These are phyloP conservation scores for Centropyge bicolor DNA, from an alignment of 2,797 vertebrate genomes.

Conservation along the genomic window DNA sequence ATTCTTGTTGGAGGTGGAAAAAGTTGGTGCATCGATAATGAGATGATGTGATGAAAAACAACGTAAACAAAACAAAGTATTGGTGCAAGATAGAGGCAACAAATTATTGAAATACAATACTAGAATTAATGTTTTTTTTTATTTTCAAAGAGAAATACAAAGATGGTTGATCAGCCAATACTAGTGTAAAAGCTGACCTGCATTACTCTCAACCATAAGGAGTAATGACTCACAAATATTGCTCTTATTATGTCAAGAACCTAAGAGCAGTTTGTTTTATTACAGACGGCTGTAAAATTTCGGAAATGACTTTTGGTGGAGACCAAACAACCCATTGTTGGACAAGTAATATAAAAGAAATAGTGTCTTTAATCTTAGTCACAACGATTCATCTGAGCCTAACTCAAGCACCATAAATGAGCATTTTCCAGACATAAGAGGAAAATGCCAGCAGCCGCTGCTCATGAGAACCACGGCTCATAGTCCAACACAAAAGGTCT, in stretches of 20 bases:
- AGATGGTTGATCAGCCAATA: not conserved
- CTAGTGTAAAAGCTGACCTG: not conserved
- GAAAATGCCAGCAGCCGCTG: conserved; percentile 20
- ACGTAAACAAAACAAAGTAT: not conserved
- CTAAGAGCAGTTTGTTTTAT: not conserved
- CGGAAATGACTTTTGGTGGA: not conserved
- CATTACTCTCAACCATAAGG: not conserved
- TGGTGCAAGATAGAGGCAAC: not conserved
- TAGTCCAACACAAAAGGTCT: conserved; percentile 1
- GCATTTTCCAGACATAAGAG: not conserved
- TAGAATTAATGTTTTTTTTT: not conserved
- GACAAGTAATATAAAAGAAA: not conserved
- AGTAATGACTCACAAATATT: not conserved
- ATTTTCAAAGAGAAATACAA: not conserved
- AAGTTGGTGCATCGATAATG: not conserved
- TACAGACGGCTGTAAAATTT: not conserved
- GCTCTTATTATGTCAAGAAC: not conserved
- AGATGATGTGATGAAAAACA: not conserved
- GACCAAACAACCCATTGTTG: not conserved
- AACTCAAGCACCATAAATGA: not conserved
- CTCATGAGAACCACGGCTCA: not conserved
- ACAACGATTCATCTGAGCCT: not conserved
- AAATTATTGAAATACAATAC: not conserved
- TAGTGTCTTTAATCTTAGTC: not conserved
- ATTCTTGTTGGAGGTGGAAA: not conserved